Evolutionary conservation across 2,797 vertebrate species (phyloP), one percentile per base, ranked within the genome.

Genomic region (Tachyglossus aculeatus): DNA sequence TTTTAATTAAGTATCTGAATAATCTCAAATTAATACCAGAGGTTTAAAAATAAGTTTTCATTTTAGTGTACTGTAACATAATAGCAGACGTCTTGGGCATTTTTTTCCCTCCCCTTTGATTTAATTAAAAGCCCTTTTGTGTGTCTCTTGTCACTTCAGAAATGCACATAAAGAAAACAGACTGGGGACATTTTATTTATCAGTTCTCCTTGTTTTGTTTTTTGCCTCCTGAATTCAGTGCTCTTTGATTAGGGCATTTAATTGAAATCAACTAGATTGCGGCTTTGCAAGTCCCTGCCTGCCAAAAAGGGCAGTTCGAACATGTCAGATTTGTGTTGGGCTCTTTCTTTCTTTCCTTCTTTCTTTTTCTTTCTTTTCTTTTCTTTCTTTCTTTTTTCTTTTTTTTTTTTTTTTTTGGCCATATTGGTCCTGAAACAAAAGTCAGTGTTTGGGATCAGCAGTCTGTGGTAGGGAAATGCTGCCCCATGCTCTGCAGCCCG

Each of bases 1-100:
- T 97, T 98, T 98, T 98, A 98, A 98, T 98, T 98, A 98, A 93
- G 92, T 91, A 93, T 92, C 93, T 91, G 92, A 93, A 93, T 92
- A 93, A 93, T 93, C 92, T 92, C 91, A 92, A 92, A 92, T 91
- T 90, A 90, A 93, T 93, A 90, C 92, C 93, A 93, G 93, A 94
- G 91, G 90, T 91, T 92, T 91, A 91, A 91, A 93, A 93, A 91
- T 91, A 93, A 93, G 92, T 93, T 92, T 93, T 90, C 92, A 91
- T 93, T 92, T 93, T 93, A 86, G 59, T 85, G 33, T 90, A 90
- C 86, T 91, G 92, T 92, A 93, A 93, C 89, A 92, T 92, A 93
- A 93, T 93, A 92, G 90, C 88, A 52, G 87, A 86, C 88, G 58
- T 77, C 85, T 86, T 77, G 76, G 87, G 85, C 90, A 43, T 70